A percentile compares a stretch with the other conserved stretches of the same genome.
phyloP scores from a whole-genome alignment of 2,113 vertebrate species.

The Todiramphus saurophagus region DNA sequence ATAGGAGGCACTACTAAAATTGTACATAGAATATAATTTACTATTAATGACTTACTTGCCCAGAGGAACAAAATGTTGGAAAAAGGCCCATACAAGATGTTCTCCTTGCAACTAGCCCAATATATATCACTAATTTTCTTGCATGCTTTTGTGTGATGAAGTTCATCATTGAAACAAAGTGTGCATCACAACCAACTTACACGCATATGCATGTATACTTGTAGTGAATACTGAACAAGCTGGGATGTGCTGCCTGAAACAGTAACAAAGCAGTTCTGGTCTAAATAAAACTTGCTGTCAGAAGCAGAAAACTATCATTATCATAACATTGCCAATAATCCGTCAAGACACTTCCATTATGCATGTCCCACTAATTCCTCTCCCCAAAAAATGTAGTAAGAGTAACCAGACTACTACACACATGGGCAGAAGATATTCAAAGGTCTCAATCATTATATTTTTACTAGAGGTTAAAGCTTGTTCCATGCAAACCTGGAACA shows the following conservation, averaged over 20 bases:
- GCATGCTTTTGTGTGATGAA: background rate
- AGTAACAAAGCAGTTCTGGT: background rate
- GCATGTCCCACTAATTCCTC: background rate
- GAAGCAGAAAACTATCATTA: background rate
- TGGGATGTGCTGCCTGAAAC: background rate
- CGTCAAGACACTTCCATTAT: background rate
- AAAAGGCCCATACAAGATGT: background rate
- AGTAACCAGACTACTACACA: background rate
- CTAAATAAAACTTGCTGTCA: background rate
- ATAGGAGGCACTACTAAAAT: background rate
- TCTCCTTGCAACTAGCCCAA: background rate
- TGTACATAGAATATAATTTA: background rate
- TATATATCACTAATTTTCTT: background rate
- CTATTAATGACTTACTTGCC: background rate
- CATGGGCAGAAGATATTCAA: background rate
- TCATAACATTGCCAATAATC: background rate
- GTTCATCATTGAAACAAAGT: background rate
- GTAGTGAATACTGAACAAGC: background rate
- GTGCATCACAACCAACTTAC: background rate
- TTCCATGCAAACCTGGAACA: background rate
- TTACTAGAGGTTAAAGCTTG: background rate
- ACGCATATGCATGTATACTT: background rate
- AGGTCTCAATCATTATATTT: background rate
- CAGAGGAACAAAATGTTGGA: background rate
- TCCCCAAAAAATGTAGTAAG: background rate